Evolutionary conservation across 2,888 invertebrate species (phyloP), one percentile per base, ranked within the genome.

Genomic region (Aradus depressus): DNA sequence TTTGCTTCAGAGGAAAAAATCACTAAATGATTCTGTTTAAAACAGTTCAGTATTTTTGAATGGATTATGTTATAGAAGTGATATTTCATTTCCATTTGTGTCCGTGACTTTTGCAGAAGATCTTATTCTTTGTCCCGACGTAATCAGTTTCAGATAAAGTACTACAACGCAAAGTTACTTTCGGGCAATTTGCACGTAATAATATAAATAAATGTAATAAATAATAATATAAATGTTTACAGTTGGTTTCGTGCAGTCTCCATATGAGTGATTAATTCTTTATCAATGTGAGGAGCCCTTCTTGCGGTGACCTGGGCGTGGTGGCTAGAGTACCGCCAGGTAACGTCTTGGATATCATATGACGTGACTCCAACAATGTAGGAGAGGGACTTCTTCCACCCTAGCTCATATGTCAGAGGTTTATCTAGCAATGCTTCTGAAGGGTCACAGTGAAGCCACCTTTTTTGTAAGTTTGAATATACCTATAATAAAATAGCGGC

Each of bases 381-480:
- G 1, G 78, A 74, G 28, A 96, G 71, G 60, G 80, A 74, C 67
- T 96, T 95, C 32, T 81, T 77, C 91, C 92, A 92, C 0, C 91
- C 92, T 62, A 73, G 74, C 65, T 91, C 86, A 70, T 98, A 98
- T 66, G 93, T 74, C 0, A 97, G 72, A 0, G 98, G 97, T 2
- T 80, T 77, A 71, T 98, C 90, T 51, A 85, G 72, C 3, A 75
- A 72, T 64, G 84, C 86, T 68, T 98, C 98, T 65, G 97, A 97
- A 0, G 97, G 86, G 72, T 98, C 98, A 60, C 83, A 81, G 68
- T 97, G 96, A 4, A 96, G 64, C 96, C 96, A 97, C 39, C 81
- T 74, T 59, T 79, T 75, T 51, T 81, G 76, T 1, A 76, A 73
- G 53, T 75, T 71, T 6, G 86, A 88, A 70, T 78, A 95, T 0